Evolutionary conservation across 2,888 invertebrate species (phyloP).

Genomic region (Lochmaea capreae): DNA sequence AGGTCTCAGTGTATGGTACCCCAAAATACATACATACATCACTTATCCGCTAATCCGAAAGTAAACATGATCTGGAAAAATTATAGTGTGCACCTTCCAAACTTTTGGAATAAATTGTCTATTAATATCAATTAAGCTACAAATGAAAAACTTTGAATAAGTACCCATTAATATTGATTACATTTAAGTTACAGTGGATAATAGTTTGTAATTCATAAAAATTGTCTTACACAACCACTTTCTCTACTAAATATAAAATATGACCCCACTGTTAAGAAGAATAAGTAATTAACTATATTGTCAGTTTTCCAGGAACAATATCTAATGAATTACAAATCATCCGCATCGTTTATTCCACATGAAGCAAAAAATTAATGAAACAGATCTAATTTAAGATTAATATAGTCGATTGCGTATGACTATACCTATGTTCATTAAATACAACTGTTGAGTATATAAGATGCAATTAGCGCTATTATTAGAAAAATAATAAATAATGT

Average conservation of each 20-base stretch:
- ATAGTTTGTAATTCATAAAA: no score
- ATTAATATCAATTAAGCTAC: no score
- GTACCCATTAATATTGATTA: no score
- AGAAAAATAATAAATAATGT: neutral
- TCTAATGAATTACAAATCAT: constrained; percentile 5
- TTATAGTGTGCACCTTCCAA: no score
- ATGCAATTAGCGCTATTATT: constrained; percentile 13
- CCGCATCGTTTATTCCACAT: constrained; percentile 10
- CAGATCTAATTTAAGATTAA: constrained; percentile 10
- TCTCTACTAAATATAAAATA: neutral
- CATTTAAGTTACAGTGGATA: no score
- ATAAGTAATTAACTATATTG: constrained; percentile 10
- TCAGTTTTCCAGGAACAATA: neutral
- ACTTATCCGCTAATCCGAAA: no score
- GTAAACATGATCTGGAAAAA: no score
- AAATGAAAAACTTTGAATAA: no score
- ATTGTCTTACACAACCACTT: no score
- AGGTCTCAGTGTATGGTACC: no score
- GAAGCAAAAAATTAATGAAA: constrained; percentile 1
- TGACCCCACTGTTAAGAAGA: neutral
- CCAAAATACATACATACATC: no score
- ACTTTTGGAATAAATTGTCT: no score
- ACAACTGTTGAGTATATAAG: neutral
- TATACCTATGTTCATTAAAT: neutral
- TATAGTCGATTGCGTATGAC: constrained; percentile 6